phyloP scores from a whole-genome alignment of 2,888 invertebrate species.

The Luperina testacea region DNA sequence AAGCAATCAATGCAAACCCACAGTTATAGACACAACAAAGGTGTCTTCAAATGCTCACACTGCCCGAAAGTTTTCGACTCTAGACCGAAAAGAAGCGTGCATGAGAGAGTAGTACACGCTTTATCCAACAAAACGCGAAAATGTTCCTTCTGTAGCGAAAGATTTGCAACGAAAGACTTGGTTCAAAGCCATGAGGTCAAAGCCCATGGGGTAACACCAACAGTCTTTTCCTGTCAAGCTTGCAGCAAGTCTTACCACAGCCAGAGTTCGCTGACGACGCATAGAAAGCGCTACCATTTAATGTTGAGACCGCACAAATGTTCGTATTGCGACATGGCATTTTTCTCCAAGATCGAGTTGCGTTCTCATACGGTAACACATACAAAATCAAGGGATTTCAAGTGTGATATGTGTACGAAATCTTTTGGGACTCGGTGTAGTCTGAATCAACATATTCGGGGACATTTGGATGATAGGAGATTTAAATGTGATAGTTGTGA shows the following conservation, averaged over 20 bases:
- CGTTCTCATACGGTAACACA: slow-evolving; percentile 71
- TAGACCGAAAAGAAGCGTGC: slow-evolving; percentile 74
- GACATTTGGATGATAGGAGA: slow-evolving; percentile 56
- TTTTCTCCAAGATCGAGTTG: slow-evolving; percentile 68
- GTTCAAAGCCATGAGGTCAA: slow-evolving; percentile 73
- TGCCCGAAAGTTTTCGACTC: slow-evolving; percentile 81
- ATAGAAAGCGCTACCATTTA: slow-evolving; percentile 73
- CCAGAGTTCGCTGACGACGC: slow-evolving; percentile 69
- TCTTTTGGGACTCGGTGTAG: slow-evolving; percentile 64
- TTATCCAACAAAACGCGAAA: slow-evolving; percentile 66
- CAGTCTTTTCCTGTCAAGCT: slow-evolving; percentile 71
- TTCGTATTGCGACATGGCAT: slow-evolving; percentile 80
- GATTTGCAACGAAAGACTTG: slow-evolving; percentile 72
- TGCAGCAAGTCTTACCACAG: slow-evolving; percentile 73
- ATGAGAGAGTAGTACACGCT: slow-evolving; percentile 78
- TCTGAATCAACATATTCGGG: slow-evolving; percentile 65
- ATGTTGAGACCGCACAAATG: slow-evolving; percentile 77
- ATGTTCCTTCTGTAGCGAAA: slow-evolving; percentile 74
- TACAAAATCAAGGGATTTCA: slow-evolving; percentile 66
- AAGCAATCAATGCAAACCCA: slow-evolving; percentile 66
- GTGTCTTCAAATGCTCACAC: slow-evolving; percentile 70
- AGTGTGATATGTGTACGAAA: slow-evolving; percentile 64
- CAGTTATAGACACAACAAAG: slow-evolving; percentile 65
- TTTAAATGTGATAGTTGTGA: slow-evolving; percentile 61
- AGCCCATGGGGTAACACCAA: slow-evolving; percentile 69